Base-by-base conservation (phyloP, 2,888 invertebrate species). In the Thereva nobilitata region DNA sequence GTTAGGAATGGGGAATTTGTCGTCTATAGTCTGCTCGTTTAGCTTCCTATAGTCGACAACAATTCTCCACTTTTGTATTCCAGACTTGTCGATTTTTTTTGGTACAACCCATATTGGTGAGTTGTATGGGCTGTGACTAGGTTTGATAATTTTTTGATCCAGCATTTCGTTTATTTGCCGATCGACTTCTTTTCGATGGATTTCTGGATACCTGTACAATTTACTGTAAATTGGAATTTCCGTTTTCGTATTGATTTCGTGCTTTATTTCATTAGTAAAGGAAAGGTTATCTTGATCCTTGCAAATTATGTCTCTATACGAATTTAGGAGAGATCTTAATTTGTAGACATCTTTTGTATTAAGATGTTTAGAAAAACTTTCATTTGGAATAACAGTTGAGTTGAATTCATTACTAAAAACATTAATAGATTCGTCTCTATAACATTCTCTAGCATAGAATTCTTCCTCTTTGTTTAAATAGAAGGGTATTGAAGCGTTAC, bases 41-140 rank as follows among this genome's bases (percentile, higher is more conserved):
- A 68, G 45, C 5, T 65, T 66, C 8, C 67, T 37, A 10, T 63
- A 67, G 34, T 67, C 55, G 5, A 64, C 55, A 1, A 68, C 66
- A 1, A 68, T 47, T 10, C 65, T 6, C 49, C 44, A 68, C 52
- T 68, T 66, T 53, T 42, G 47, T 45, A 8, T 54, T 5, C 54
- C 61, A 7, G 57, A 63, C 9, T 54, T 68, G 12, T 68, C 63
- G 5, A 4, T n/a, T 59, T 65, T 68, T 66, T 72, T 74, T n/a
- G 71, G 70, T 7, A 73, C 73, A n/a, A 72, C 67, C 72, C 71
- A 72, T 12, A 74, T 69, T 7, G 72, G 72, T 8, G 70, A 66
- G 7, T 56, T 64, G 68, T 73, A 75, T 23, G 72, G 73, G 5
- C 70, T 71, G 37, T 68, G 59, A 8, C 70, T 72, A 3, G 67